Base-by-base conservation (phyloP, 2,797 vertebrate species). In the Mastacembelus armatus region DNA sequence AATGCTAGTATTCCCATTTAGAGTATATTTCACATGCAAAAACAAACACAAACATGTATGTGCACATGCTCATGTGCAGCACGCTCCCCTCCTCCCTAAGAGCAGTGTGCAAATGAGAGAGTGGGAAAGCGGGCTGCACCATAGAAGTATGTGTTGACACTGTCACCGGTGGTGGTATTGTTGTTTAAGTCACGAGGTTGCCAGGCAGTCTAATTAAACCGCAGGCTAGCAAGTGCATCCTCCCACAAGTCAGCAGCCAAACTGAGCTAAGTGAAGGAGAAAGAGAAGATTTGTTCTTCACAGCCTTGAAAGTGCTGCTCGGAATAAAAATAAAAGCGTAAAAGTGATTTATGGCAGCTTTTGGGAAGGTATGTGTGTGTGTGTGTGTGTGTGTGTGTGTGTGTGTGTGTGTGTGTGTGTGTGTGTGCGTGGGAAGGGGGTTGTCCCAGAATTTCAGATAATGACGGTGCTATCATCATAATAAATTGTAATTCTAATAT, bases 161-260 rank as follows among this genome's bases (percentile, higher is more conserved):
- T 71, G 61, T 77, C 75, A 62, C 47, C 16, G 40, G 56, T 60
- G 66, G 57, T 71, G 78, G 68, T 64, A 66, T 81, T 88, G 74
- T 74, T 81, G 71, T 80, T 74, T 80, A 75, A 87, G 81, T 84
- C 67, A 66, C 26, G 1, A 65, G 66, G 74, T 81, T 84, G 80
- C 69, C 71, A 71, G 78, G 78, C 60, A 75, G 70, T 83, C 79
- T 85, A 80, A 88, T 71, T 89, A 85, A 85, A 85, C 74, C 15
- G 54, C 71, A 60, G 72, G 51, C 77, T 26, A 70, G 58, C 35
- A 11, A 64, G 67, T 27, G 57, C 44, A 51, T 76, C 68, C 70
- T 77, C 71, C 76, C 60, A 77, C 59, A 5, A 64, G 49, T 47
- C 55, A 44, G 29, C 70, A 66, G 56, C 29, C 48, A 63, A 52